Conservation (phyloP, 2,113 vertebrate genomes). For the Takifugu flavidus region DNA sequence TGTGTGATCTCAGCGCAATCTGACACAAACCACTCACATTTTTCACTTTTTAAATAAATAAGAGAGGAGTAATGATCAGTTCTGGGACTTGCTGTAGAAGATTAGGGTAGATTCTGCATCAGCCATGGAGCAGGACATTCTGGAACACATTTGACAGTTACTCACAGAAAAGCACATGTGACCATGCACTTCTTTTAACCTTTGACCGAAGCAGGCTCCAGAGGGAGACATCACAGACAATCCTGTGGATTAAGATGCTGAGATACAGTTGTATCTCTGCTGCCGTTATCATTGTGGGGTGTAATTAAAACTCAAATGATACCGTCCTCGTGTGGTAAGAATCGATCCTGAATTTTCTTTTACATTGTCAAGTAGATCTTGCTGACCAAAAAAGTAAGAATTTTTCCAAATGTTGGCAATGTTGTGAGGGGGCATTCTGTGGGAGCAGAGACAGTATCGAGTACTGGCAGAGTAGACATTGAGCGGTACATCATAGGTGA, state of each 20-base stretch:
- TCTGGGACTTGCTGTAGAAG: no score
- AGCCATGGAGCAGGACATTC: conserved; percentile 7
- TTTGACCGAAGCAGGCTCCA: conserved; percentile 42
- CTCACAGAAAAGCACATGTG: background rate
- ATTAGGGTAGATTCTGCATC: no score
- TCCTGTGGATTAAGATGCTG: conserved; percentile 20
- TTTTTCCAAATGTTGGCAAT: conserved; percentile 34
- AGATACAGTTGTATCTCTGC: conserved; percentile 7
- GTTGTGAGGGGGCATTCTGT: conserved; percentile 22
- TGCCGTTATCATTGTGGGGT: conserved; percentile 19
- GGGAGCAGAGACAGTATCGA: conserved; percentile 25
- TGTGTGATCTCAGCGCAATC: conserved; percentile 48
- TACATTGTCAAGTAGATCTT: conserved; percentile 43
- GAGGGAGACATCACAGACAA: conserved; percentile 38
- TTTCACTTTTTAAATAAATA: conserved; percentile 2
- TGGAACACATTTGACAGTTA: conserved; percentile 8
- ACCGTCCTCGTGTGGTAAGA: conserved; percentile 7
- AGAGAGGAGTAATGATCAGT: background rate
- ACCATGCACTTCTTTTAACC: conserved; percentile 10
- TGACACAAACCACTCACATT: conserved; percentile 39
- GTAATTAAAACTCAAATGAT: conserved; percentile 1
- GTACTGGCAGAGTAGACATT: conserved; percentile 10
- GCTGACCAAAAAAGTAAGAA: conserved; percentile 36
- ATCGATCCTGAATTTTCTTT: conserved; percentile 24
- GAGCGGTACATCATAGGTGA: conserved; percentile 22